Conservation (phyloP, 2,888 invertebrate genomes). For the Acanthacorydalis orientalis region DNA sequence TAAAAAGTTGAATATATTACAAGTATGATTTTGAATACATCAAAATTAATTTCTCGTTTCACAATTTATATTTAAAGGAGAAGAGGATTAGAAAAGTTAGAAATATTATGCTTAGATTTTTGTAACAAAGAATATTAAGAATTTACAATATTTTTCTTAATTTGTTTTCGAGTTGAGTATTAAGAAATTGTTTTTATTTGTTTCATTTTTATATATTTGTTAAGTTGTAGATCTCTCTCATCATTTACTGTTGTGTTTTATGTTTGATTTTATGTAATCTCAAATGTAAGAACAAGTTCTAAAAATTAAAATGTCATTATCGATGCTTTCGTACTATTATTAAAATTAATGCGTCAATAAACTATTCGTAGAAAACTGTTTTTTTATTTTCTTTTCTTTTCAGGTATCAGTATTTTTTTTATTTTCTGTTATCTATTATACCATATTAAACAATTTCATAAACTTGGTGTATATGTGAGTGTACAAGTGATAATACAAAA, state of each 20-base stretch:
- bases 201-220: no score
- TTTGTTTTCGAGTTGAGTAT: not conserved
- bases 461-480: no score
- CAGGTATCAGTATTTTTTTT: not conserved
- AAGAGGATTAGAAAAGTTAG: not conserved
- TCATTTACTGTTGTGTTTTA: not conserved
- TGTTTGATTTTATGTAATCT: not conserved
- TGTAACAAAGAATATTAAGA: not conserved
- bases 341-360: not conserved
- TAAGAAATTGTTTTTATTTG: not conserved
- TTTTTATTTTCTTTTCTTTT: not conserved
- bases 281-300: conserved; percentile 1
- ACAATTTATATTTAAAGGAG: not conserved
- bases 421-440: not conserved
- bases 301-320: not conserved
- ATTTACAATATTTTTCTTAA: not conserved
- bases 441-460: no score
- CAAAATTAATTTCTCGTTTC: not conserved
- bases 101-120: not conserved
- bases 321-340: conserved; percentile 3
- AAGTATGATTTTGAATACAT: not conserved
- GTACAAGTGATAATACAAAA: no score
- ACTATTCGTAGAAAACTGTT: not conserved
- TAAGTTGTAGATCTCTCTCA: no score
- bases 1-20: not conserved